These are phyloP conservation scores for Drosophila bifasciata DNA, from an alignment of 1,140 invertebrate species.

Conservation along the genomic window DNA sequence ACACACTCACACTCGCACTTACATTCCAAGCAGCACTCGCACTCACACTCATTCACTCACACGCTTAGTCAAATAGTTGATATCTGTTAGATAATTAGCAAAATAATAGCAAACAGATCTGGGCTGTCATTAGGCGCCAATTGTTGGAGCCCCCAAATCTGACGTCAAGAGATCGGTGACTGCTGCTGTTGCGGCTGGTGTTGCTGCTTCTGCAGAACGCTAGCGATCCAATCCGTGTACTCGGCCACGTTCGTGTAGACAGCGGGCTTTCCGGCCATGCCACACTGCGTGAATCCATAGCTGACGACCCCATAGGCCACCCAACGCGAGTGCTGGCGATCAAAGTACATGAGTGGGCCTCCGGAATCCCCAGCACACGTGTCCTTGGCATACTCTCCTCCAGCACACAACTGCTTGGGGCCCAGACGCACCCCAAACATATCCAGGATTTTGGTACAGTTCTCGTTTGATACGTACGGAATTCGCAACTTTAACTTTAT, in stretches of 20 bases:
- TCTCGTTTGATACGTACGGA: constrained; percentile 70
- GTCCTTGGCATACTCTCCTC: constrained; percentile 87
- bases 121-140: constrained; percentile 48
- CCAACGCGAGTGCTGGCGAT: constrained; percentile 79
- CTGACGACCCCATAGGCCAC: constrained; percentile 86
- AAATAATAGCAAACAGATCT: constrained; percentile 78
- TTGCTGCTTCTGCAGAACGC: constrained; percentile 39
- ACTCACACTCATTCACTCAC: constrained; percentile 40
- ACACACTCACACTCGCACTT: constrained; percentile 13
- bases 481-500: constrained; percentile 81
- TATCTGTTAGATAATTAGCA: constrained; percentile 72
- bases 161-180: constrained; percentile 51
- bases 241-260: constrained; percentile 85
- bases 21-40: constrained; percentile 20
- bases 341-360: constrained; percentile 85
- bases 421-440: constrained; percentile 84
- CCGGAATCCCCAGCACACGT: constrained; percentile 88
- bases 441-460: constrained; percentile 72
- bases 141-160: constrained; percentile 51
- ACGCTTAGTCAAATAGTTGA: constrained; percentile 57
- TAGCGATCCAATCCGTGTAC: constrained; percentile 85
- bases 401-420: constrained; percentile 88
- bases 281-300: constrained; percentile 87
- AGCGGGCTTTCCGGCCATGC: constrained; percentile 85
- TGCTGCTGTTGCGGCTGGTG: constrained; percentile 18